A percentile compares a stretch with the other conserved stretches of the same genome.
phyloP scores from a whole-genome alignment of 2,888 invertebrate genomes.

The Rambutsinella grinnellia region DNA sequence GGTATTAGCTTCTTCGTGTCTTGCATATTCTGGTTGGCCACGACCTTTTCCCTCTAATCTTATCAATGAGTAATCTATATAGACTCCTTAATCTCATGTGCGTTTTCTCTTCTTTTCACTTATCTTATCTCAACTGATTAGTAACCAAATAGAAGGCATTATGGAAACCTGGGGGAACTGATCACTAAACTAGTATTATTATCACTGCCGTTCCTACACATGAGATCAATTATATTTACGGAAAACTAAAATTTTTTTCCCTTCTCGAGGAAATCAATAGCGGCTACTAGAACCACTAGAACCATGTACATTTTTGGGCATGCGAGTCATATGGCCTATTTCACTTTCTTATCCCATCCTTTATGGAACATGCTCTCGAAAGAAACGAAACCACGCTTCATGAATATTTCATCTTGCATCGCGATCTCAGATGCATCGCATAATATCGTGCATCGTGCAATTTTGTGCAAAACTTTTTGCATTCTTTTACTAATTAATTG shows the following conservation, averaged over 20 bases:
- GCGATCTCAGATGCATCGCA: no score
- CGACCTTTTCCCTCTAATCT: no score
- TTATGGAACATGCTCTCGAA: no score
- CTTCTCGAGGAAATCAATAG: conserved; percentile 57
- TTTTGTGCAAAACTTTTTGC: no score
- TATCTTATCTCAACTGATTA: neutral
- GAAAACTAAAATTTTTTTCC: no score
- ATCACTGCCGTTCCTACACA: neutral
- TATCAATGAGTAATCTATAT: neutral
- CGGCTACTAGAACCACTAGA: conserved; percentile 45
- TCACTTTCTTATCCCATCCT: no score
- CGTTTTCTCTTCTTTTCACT: neutral
- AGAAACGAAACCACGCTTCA: no score
- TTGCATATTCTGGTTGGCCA: conserved; percentile 21
- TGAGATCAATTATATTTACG: neutral
- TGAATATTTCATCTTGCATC: conserved; percentile 8
- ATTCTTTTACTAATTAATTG: no score
- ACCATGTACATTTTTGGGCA: conserved; percentile 52
- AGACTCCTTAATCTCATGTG: no score
- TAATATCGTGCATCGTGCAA: no score
- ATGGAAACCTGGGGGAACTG: conserved; percentile 1
- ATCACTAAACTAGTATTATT: conserved; percentile 27
- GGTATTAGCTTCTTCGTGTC: conserved; percentile 39
- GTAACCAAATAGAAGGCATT: neutral
- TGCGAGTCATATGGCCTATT: no score